phyloP scores from a whole-genome alignment of 2,113 vertebrate genomes.

The Alligator sinensis region DNA sequence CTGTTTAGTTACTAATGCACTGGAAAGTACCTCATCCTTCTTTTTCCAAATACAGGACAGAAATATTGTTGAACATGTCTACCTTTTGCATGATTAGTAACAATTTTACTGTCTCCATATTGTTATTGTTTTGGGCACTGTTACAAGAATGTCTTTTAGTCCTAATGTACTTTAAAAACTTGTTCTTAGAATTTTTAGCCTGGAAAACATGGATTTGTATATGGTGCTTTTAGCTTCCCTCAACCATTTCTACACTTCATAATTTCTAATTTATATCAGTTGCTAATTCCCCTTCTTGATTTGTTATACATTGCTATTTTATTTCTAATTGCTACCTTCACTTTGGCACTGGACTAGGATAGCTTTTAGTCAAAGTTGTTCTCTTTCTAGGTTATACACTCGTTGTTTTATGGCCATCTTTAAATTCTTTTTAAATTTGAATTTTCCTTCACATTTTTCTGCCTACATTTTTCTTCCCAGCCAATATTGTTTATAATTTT shows the following conservation, averaged over 20 bases:
- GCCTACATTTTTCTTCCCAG: background rate
- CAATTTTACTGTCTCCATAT: slow-evolving; percentile 22
- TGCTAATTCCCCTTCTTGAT: background rate
- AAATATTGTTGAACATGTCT: background rate
- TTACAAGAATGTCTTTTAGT: background rate
- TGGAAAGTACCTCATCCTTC: background rate
- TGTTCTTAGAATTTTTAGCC: background rate
- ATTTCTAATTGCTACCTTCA: background rate
- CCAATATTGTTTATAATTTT: background rate
- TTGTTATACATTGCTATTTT: background rate
- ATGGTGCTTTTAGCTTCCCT: background rate
- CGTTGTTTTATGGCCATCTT: background rate
- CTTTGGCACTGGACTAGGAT: background rate
- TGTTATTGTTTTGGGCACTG: background rate
- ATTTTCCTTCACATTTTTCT: background rate
- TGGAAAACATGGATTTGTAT: background rate
- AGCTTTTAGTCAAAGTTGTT: background rate
- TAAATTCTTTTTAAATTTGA: background rate
- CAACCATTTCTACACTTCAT: background rate
- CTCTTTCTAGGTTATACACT: background rate
- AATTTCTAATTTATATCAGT: background rate
- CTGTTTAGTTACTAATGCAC: background rate
- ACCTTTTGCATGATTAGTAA: background rate
- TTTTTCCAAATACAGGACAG: background rate
- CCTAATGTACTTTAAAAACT: background rate